Base-by-base conservation (phyloP, 2,113 vertebrate genomes). In the Oostethus manadensis region DNA sequence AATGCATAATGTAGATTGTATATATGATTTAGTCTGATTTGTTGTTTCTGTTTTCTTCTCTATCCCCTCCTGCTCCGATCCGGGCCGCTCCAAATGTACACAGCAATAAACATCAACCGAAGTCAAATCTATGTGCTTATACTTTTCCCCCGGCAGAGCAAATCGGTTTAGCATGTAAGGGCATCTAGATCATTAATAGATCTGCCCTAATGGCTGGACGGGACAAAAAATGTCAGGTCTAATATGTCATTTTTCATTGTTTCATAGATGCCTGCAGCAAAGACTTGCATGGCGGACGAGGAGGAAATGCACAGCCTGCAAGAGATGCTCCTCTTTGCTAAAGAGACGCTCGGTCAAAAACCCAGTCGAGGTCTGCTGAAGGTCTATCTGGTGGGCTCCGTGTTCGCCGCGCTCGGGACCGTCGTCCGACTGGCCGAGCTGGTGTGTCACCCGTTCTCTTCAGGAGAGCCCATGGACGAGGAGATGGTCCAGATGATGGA, bases 341-440 rank as follows among this genome's bases (percentile, higher is more conserved):
- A 70, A 45, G 93, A 95, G 71, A 78, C 94, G 81, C 71, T 92
- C 46, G 83, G 86, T 51, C 92, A 92, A 86, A 93, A 84, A 71
- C 89, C 89, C 64, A 87, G 46, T 50, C 72, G 88, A n/a, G 89
- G 88, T 17, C 80, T 94, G 84, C 70, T 94, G 62, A 94, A 90
- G 79, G 75, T 96, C 64, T 96, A 94, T 68, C 21, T 94, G 86
- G 64, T 94, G 75, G 93, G 94, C 74, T 88, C 92, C 0, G 68
- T 89, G 78, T 76, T 96, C 74, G 90, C 93, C 0, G 81, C 94
- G 40, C 73, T 93, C 0, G 90, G 94, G 0, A 88, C 90, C 13
- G 77, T 93, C 13, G 82, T 96, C 0, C 88, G 92, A 1, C 78
- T 97, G 76, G 76, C 94, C 51, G 92, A 94, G 79, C 84, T 87